These are phyloP conservation scores for Glaucomys volans DNA, from an alignment of 2,113 vertebrate genomes.

Conservation along the genomic window DNA sequence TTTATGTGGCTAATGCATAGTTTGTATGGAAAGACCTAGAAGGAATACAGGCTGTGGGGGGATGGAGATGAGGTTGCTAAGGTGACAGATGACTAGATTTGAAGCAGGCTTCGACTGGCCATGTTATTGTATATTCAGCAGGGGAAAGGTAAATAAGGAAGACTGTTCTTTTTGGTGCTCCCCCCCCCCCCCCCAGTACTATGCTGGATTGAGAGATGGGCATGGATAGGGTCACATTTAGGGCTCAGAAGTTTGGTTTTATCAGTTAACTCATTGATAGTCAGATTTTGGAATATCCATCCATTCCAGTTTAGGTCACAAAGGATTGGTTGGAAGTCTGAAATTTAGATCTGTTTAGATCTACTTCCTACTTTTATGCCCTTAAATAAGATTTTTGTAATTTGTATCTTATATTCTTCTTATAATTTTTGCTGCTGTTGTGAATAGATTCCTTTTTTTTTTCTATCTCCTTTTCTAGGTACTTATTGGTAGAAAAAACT, in stretches of 20 bases:
- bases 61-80: neutral
- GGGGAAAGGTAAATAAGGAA: neutral
- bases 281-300: neutral
- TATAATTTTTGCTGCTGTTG: neutral
- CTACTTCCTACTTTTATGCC: neutral
- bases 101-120: neutral
- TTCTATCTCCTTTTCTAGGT: neutral
- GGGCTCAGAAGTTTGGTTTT: neutral
- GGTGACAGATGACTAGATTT: neutral
- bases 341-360: neutral
- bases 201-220: neutral
- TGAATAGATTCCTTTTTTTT: neutral
- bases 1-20: neutral
- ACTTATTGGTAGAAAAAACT: neutral
- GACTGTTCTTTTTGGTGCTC: too few relatives aligned
- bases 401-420: neutral
- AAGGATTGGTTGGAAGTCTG: constrained; percentile 20
- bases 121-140: neutral
- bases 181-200: too few relatives aligned
- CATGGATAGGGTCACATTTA: neutral
- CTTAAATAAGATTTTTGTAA: neutral
- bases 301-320: neutral
- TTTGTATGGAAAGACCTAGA: neutral
- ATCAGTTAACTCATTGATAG: neutral
- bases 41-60: neutral